Evolutionary conservation across 2,888 invertebrate species (phyloP).

Genomic region (Rapana venosa): DNA sequence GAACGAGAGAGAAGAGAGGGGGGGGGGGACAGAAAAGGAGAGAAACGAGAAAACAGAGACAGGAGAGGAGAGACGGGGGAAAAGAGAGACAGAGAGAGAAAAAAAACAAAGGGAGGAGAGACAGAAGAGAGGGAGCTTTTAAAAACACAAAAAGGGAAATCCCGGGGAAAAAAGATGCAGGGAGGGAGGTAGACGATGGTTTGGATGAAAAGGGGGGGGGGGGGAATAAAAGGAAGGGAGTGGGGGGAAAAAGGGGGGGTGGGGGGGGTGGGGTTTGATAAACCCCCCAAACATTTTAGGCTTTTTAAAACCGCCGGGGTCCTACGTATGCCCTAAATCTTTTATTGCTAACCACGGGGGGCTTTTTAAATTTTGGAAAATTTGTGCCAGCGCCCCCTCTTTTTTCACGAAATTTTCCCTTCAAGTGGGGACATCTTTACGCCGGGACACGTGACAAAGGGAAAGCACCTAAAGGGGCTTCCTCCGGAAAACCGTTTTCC

Average conservation of each 20-base stretch:
- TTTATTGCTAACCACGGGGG: conserved; percentile 3
- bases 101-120: not conserved
- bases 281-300: too few relatives aligned
- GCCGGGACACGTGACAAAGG: conserved; percentile 34
- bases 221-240: not conserved
- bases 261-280: too few relatives aligned
- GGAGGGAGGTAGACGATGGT: not conserved
- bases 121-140: not conserved
- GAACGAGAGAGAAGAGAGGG: too few relatives aligned
- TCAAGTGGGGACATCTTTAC: conserved; percentile 32
- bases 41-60: too few relatives aligned
- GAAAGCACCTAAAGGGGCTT: conserved; percentile 19
- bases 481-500: not conserved
- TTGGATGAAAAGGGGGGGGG: not conserved
- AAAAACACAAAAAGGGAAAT: not conserved
- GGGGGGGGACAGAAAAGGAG: too few relatives aligned
- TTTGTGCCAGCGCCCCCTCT: conserved; percentile 27
- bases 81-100: not conserved
- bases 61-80: not conserved
- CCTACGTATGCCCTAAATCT: not conserved
- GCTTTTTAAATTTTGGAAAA: conserved; percentile 27
- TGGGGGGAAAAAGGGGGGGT: too few relatives aligned
- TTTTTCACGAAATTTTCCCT: not conserved
- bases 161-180: too few relatives aligned
- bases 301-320: too few relatives aligned